Evolutionary conservation across 2,113 vertebrate genomes (phyloP), one percentile per base, ranked within the genome.

Genomic region (Antidorcas marsupialis): DNA sequence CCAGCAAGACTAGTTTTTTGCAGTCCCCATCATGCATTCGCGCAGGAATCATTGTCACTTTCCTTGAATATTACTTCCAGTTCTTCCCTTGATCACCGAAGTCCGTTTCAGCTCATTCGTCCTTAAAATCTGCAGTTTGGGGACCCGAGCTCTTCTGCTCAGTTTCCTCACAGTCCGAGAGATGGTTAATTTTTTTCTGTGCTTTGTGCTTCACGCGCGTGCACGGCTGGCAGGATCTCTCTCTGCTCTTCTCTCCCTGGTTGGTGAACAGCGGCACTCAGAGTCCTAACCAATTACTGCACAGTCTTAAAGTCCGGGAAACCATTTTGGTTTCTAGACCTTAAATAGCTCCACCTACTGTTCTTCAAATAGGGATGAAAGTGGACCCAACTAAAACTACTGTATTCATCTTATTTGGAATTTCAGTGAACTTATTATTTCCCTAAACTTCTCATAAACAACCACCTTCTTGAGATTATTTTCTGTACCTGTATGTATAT

Each of bases 261-360:
- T 97, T 99, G 98, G 97, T 97, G 98, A 99, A 99, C 99, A 99
- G 99, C 98, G 99, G 98, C 99, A 94, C 99, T 98, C 98, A 99
- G 99, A 96, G 99, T 98, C 97, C n/a, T 94, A 96, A 98, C 76
- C 47, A 27, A 94, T 98, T 97, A 99, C 55, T 99, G 95, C 99
- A 99, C 89, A 95, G 94, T 93, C 30, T 71, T 95, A 57, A 55
- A 91, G 82, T 85, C 59, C 2, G 3, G 27, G 87, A 96, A 95
- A 95, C n/a, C 91, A 86, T 28, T 84, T 97, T 89, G 39, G 71
- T 57, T 81, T 97, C 89, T 85, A 74, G 79, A 86, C 59, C 96
- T 94, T 79, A 91, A 97, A 97, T 87, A 97, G 96, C 96, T 97
- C 96, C 98, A 96, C 83, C 97, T 98, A 93, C 97, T 91, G 97